Evolutionary conservation across 2,797 vertebrate species (phyloP), one percentile per base, ranked within the genome.

Genomic region (Mallotus villosus): DNA sequence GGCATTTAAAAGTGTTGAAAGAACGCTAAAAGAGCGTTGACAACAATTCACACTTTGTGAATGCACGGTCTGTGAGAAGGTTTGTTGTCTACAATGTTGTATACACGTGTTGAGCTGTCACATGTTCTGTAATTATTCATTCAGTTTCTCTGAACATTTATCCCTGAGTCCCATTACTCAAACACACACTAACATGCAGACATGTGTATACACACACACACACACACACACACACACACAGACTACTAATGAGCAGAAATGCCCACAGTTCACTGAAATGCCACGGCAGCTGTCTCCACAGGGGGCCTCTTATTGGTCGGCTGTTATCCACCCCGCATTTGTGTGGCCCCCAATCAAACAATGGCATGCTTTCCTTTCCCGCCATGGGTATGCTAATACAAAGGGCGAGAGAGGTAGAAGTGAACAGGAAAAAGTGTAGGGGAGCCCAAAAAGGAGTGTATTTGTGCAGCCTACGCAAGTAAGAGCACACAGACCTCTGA

Each of bases 41-140:
- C 14, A 22, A 17, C 55, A 63, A 5, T 61, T 46, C 0, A 16
- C n/a, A 17, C 1, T 12, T 19, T 29, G 7, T 16, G 4, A 77
- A 73, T 80, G 79, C 86, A 55, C 75, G 0, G 7, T 22, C 64
- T 66, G 41, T 16, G 24, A 68, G 69, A 75, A 21, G 53, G 32
- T 66, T 74, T 73, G 63, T 77, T 70, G 67, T 46, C 22, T 24
- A 2, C 22, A 27, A 2, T 22, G 2, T 19, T 51, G 53, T 8
- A 14, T 24, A 41, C 37, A 66, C 25, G 34, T 66, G 14, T 66
- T 65, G 19, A 49, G 24, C 14, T 8, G 14, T 65, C 41, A 65
- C 22, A 65, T 46, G 5, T 27, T 14, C 11, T 58, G 21, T 12
- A 4, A 22, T 46, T 58, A 22, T n/a, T 57, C 55, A 22, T n/a